Evolutionary conservation across 2,113 vertebrate species (phyloP), one percentile per base, ranked within the genome.

Genomic region (Tenrec ecaudatus): DNA sequence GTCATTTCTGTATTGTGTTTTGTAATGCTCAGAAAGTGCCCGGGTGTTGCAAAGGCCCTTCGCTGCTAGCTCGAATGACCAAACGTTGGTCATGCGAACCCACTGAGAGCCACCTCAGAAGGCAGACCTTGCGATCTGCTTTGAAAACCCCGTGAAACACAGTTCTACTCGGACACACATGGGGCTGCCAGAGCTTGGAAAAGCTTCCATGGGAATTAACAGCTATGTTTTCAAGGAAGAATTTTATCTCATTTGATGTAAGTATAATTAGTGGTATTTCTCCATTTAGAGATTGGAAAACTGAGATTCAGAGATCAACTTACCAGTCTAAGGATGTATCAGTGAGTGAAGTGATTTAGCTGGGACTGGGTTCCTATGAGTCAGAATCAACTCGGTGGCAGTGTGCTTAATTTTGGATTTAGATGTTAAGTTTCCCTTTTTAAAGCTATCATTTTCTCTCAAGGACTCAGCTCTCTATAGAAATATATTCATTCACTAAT

Each of bases 221-320:
- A 29, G 64, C 40, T n/a, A n/a, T n/a, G 60, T 33, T 43, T 68
- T 92, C 27, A 31, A 92, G 89, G 40, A 27, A 93, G 71, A 83
- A 23, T 77, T 75, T 27, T 87, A 66, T n/a, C 29, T 16, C 38
- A 22, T 78, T 91, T 43, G 78, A 66, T 19, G 7, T n/a, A 31
- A 81, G 15, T n/a, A 64, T 29, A 33, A 19, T 62, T 68, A 81
- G 16, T 66, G 38, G 11, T 66, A 33, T 69, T 47, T 71, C 75
- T 82, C 53, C 66, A 66, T 90, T 93, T 89, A 33, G 20, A 91
- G 57, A 62, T 23, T 19, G 43, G n/a, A 8, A 91, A 94, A 58
- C 17, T 57, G 64, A 78, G 79, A 20, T 75, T 53, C 9, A 10
- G 47, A 12, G 2, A 53, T 53, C 47, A 53, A 14, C 11, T 53